phyloP scores from a whole-genome alignment of 2,113 vertebrate species.

The Vidua chalybeata region DNA sequence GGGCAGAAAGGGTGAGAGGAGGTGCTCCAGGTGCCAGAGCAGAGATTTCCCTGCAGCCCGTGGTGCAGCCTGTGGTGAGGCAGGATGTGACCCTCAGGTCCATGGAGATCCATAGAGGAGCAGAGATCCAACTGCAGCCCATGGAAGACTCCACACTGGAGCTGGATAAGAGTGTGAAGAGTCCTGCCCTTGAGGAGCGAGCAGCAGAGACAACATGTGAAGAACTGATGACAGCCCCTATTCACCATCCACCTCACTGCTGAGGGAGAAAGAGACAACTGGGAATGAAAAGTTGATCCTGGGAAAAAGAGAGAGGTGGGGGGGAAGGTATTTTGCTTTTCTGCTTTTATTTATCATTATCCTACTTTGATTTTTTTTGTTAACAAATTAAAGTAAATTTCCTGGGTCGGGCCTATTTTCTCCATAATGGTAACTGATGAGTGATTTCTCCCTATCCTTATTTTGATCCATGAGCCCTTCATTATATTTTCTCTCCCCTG shows the following conservation, averaged over 20 bases:
- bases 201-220: background rate
- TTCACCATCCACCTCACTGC: background rate
- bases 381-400: background rate
- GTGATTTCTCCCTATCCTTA: background rate
- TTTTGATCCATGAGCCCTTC: background rate
- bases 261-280: background rate
- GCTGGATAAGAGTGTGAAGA: background rate
- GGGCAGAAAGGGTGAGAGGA: background rate
- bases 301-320: rapidly evolving
- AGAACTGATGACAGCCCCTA: background rate
- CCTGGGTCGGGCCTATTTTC: rapidly evolving
- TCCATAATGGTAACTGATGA: no score
- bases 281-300: background rate
- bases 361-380: background rate
- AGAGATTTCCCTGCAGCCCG: rapidly evolving
- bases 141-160: background rate
- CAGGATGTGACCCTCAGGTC: background rate
- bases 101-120: no score
- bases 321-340: background rate
- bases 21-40: rapidly evolving
- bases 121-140: background rate
- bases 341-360: background rate
- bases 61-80: background rate
- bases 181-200: background rate
- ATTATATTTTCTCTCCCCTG: background rate